Evolutionary conservation across 53 echinoderm and acorn worm genomes (phyloP).

Genomic region (Zoroaster sp.): DNA sequence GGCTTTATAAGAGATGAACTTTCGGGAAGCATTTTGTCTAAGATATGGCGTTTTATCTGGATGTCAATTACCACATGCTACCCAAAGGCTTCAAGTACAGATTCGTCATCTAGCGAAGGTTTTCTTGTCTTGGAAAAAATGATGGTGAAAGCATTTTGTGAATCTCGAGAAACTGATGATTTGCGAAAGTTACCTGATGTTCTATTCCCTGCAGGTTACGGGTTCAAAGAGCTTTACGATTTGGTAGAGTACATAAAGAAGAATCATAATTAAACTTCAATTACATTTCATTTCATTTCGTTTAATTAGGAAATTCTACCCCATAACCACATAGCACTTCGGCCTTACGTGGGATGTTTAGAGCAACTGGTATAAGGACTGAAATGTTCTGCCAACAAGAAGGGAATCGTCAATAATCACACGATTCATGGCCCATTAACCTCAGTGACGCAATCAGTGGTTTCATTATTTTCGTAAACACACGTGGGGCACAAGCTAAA

Average conservation of each 20-base stretch:
- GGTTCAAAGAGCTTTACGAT: constrained; percentile 41
- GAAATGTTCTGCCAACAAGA: no score
- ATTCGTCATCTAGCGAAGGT: constrained; percentile 55
- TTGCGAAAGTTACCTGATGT: background rate
- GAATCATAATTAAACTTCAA: no score
- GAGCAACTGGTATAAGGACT: no score
- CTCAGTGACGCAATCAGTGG: no score
- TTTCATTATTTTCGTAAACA: no score
- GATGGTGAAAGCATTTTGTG: background rate
- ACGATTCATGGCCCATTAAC: no score
- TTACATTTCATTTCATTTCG: no score
- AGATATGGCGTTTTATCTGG: background rate
- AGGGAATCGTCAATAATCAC: no score
- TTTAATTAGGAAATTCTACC: no score
- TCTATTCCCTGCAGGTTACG: constrained; percentile 7
- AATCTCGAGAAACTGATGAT: background rate
- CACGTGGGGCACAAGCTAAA: no score
- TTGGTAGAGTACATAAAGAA: constrained; percentile 30
- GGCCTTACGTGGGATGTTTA: no score
- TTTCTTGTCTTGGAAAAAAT: constrained; percentile 5
- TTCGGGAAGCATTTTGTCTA: constrained; percentile 16
- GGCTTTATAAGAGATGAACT: background rate
- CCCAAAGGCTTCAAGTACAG: constrained; percentile 35
- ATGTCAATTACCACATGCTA: constrained; percentile 36
- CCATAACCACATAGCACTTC: no score